Evolutionary conservation across 2,888 invertebrate species (phyloP), one percentile per base, ranked within the genome.

Genomic region (Pecten maximus): DNA sequence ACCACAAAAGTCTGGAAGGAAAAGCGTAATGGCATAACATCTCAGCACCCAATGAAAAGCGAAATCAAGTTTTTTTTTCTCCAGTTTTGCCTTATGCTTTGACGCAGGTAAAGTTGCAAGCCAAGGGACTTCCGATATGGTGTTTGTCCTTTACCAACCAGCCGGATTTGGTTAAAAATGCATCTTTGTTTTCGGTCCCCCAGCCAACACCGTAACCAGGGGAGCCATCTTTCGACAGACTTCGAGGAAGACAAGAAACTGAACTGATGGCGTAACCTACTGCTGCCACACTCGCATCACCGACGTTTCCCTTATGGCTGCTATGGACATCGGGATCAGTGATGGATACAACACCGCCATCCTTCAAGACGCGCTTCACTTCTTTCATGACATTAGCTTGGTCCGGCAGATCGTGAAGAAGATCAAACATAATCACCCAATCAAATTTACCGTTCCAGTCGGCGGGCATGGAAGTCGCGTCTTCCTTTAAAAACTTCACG

Each of bases 381-480:
- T 87, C 87, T 40, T 87, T 35, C 39, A 89, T 40, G n/a, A 50
- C 40, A 28, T 39, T 28, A 74, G 50, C 89, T 15, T 87, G 89
- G 40, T 87, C 86, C 10, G 89, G 89, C 28, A 89, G 40, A 40
- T 89, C 89, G 35, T 89, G 87, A 39, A 89, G 40, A 40, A 89
- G 87, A 3, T 40, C 87, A 15, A 87, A 40, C 39, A 89, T 35
- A 0, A 87, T 89, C 0, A 89, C 74, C 89, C 89, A 89, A 40
- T 89, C 89, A 87, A 89, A 89, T 6, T 39, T n/a, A 6, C 50
- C 50, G 8, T 19, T 54, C 89, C 89, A 89, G 15, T 89, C 89
- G n/a, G 0, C 2, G 15, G 19, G 35, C n/a, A 89, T 12, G 1
- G 87, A 40, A 50, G 40, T 87, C 0, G n/a, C 87, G 86, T 87